A percentile compares a stretch with the other conserved stretches of the same genome.
phyloP scores from a whole-genome alignment of 2,888 invertebrate species.

The Buathra laborator region DNA sequence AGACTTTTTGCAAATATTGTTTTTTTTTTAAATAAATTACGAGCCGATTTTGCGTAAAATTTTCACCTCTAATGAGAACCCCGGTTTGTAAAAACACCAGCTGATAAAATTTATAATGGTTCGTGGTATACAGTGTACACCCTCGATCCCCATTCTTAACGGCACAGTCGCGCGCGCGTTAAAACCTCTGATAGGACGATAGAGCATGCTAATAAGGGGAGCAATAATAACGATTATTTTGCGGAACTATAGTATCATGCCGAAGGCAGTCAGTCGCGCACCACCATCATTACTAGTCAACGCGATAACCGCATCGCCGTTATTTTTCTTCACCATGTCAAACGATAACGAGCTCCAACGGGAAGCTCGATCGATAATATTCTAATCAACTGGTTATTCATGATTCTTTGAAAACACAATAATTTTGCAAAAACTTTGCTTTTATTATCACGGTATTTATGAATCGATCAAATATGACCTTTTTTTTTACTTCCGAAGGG shows the following conservation, averaged over 20 bases:
- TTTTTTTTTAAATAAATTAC: not conserved
- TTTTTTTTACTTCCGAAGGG: not conserved
- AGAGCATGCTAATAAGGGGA: slow-evolving; percentile 81
- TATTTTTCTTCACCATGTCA: slow-evolving; percentile 74
- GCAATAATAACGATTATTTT: slow-evolving; percentile 81
- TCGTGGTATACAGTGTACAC: slow-evolving; percentile 63
- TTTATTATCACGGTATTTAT: not conserved
- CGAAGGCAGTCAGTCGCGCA: slow-evolving; percentile 57
- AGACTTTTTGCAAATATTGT: not conserved
- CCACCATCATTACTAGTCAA: slow-evolving; percentile 70
- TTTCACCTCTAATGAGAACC: slow-evolving; percentile 71
- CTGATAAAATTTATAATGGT: slow-evolving; percentile 81
- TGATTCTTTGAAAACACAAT: not conserved
- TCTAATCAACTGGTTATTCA: not conserved
- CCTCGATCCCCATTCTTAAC: slow-evolving; percentile 75
- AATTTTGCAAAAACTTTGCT: not conserved
- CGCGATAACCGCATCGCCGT: slow-evolving; percentile 68
- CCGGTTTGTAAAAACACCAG: slow-evolving; percentile 78
- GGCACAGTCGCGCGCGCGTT: slow-evolving; percentile 70
- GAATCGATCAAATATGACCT: not conserved
- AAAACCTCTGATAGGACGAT: slow-evolving; percentile 80
- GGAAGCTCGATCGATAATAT: slow-evolving; percentile 13
- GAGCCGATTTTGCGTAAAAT: slow-evolving; percentile 44
- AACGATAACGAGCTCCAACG: slow-evolving; percentile 69
- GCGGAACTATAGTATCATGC: slow-evolving; percentile 74